Percentiles rank a stretch among this genome's conserved stretches.
Evolutionary conservation across 2,888 invertebrate genomes (phyloP).

Genomic region (Leucophenga montana): DNA sequence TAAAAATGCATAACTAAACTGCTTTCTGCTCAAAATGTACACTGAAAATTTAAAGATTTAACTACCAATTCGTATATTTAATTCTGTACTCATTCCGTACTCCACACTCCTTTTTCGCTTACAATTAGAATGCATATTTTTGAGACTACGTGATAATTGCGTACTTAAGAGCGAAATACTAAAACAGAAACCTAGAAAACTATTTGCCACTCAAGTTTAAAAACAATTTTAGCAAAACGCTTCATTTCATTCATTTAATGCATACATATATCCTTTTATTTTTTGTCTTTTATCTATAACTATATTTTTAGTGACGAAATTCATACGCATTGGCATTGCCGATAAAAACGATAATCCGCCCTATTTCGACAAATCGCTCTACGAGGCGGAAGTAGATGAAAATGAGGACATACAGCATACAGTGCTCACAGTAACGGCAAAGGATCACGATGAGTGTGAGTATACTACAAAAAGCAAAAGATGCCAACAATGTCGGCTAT

Average conservation of each 20-base stretch:
- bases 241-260: slow-evolving; percentile 17
- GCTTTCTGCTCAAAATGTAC: too few relatives aligned
- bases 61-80: too few relatives aligned
- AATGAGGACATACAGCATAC: slow-evolving; percentile 98
- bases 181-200: too few relatives aligned
- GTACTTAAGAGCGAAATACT: slow-evolving; percentile 6
- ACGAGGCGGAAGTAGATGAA: slow-evolving; percentile 97
- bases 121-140: too few relatives aligned
- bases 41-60: too few relatives aligned
- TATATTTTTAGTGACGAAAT: slow-evolving; percentile 85
- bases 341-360: slow-evolving; percentile 99
- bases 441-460: slow-evolving; percentile 99
- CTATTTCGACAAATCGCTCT: slow-evolving; percentile 96
- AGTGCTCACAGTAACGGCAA: slow-evolving; percentile 97
- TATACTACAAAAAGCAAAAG: slow-evolving; percentile 63
- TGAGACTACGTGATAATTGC: slow-evolving; percentile 62
- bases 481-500: neutral
- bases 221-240: slow-evolving; percentile 25
- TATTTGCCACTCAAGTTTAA: slow-evolving; percentile 27
- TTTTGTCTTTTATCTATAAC: too few relatives aligned
- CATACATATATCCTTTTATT: neutral
- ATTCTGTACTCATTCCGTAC: too few relatives aligned
- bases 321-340: slow-evolving; percentile 97
- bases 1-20: too few relatives aligned
- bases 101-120: too few relatives aligned